These are phyloP conservation scores for Colletes collaris DNA, from an alignment of 2,888 invertebrate species.

Conservation along the genomic window DNA sequence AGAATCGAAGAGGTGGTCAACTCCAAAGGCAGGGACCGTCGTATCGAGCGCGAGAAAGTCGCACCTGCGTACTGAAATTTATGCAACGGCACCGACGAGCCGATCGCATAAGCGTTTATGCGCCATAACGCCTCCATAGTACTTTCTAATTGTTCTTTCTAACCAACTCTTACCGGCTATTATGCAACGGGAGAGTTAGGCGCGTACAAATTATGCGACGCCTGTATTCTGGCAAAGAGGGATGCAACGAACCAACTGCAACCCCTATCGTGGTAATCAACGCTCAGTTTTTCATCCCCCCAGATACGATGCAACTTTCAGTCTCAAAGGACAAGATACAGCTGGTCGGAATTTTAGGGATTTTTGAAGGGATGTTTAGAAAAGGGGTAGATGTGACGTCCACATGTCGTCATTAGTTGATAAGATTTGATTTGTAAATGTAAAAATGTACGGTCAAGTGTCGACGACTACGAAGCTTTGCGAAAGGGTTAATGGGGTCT, in stretches of 20 bases:
- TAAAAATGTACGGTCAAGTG: too few species aligned
- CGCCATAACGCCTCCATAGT: slow-evolving; percentile 48
- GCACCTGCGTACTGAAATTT: slow-evolving; percentile 31
- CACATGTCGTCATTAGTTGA: too few species aligned
- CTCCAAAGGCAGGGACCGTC: slow-evolving; percentile 14
- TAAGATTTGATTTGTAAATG: too few species aligned
- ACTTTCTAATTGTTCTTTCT: slow-evolving; percentile 76
- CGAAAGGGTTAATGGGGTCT: too few species aligned
- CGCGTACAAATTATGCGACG: slow-evolving; percentile 31
- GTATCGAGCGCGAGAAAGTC: slow-evolving; percentile 58
- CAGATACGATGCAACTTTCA: too few species aligned
- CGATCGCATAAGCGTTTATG: slow-evolving; percentile 56
- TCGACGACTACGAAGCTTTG: too few species aligned
- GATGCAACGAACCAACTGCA: background rate
- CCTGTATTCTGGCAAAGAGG: slow-evolving; percentile 26
- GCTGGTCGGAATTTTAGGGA: too few species aligned
- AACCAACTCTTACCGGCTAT: slow-evolving; percentile 66
- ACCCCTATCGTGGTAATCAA: background rate
- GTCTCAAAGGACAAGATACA: too few species aligned
- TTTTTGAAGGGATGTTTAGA: too few species aligned
- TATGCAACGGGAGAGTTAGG: slow-evolving; percentile 41
- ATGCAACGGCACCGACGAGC: slow-evolving; percentile 26
- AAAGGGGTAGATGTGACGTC: too few species aligned
- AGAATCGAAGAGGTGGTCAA: slow-evolving; percentile 30
- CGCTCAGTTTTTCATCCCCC: too few species aligned